phyloP scores from a whole-genome alignment of 2,888 invertebrate genomes.

The Ecdyonurus torrentis region DNA sequence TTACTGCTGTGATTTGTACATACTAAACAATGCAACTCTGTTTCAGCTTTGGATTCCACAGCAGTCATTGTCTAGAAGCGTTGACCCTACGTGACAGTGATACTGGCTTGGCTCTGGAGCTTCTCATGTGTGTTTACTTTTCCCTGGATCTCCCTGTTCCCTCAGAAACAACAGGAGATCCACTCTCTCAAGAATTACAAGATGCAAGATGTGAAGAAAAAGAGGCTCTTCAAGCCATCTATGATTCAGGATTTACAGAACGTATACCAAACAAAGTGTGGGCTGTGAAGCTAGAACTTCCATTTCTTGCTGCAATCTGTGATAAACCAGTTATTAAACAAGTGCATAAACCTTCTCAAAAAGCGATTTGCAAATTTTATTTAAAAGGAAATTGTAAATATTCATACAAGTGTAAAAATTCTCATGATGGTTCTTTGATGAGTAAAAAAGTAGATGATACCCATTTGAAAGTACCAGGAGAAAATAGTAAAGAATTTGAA shows the following conservation, averaged over 20 bases:
- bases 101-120: slow-evolving; percentile 51
- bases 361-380: slow-evolving; percentile 41
- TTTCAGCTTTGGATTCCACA: slow-evolving; percentile 62
- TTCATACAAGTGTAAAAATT: slow-evolving; percentile 56
- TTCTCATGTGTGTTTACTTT: slow-evolving; percentile 54
- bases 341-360: slow-evolving; percentile 21
- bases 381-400: slow-evolving; percentile 48
- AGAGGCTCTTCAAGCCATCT: slow-evolving; percentile 59
- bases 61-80: slow-evolving; percentile 56
- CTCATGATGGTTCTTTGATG: slow-evolving; percentile 34
- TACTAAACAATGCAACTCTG: too few species aligned
- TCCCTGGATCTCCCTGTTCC: slow-evolving; percentile 23
- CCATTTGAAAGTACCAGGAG: slow-evolving; percentile 17
- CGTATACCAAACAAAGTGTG: slow-evolving; percentile 52
- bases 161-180: slow-evolving; percentile 21
- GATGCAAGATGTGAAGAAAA: slow-evolving; percentile 55
- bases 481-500: slow-evolving; percentile 28
- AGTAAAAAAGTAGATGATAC: slow-evolving; percentile 18
- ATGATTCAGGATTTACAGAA: slow-evolving; percentile 47
- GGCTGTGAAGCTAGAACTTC: slow-evolving; percentile 44
- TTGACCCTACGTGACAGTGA: slow-evolving; percentile 45
- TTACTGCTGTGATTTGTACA: too few species aligned
- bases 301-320: slow-evolving; percentile 14
- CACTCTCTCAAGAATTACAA: slow-evolving; percentile 25
- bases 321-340: slow-evolving; percentile 43